phyloP scores from a whole-genome alignment of 2,888 invertebrate genomes.

The Vesta saturnalis region DNA sequence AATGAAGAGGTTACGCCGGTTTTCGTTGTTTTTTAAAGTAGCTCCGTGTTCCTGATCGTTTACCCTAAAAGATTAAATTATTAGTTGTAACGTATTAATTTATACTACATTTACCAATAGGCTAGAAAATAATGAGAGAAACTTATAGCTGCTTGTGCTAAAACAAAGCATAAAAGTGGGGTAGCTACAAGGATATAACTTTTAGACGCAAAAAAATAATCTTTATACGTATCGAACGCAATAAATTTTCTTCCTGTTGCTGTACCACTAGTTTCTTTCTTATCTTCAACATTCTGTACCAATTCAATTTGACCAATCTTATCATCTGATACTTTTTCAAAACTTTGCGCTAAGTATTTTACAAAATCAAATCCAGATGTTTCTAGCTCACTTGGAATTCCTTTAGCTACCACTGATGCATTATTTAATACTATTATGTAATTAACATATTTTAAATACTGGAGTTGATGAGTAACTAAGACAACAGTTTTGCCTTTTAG shows the following conservation, averaged over 20 bases:
- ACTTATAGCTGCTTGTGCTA: background rate
- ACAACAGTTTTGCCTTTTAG: slow-evolving; percentile 74
- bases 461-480: slow-evolving; percentile 78
- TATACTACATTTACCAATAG: background rate
- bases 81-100: background rate
- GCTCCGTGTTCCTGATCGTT: background rate
- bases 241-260: background rate
- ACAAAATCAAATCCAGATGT: slow-evolving; percentile 65
- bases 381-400: slow-evolving; percentile 53
- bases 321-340: too few relatives aligned
- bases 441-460: slow-evolving; percentile 68
- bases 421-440: slow-evolving; percentile 56
- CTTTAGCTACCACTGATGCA: background rate
- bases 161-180: background rate
- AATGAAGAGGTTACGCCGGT: background rate
- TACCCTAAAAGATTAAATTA: background rate
- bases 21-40: background rate
- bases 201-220: background rate
- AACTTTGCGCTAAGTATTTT: too few relatives aligned
- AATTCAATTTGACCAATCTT: too few relatives aligned
- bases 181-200: background rate
- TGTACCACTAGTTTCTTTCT: background rate
- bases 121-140: background rate
- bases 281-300: too few relatives aligned
- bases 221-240: background rate